Percentiles rank a stretch among this genome's conserved stretches.
Evolutionary conservation across 2,888 invertebrate species (phyloP).

Genomic region (Copidosoma aretas): DNA sequence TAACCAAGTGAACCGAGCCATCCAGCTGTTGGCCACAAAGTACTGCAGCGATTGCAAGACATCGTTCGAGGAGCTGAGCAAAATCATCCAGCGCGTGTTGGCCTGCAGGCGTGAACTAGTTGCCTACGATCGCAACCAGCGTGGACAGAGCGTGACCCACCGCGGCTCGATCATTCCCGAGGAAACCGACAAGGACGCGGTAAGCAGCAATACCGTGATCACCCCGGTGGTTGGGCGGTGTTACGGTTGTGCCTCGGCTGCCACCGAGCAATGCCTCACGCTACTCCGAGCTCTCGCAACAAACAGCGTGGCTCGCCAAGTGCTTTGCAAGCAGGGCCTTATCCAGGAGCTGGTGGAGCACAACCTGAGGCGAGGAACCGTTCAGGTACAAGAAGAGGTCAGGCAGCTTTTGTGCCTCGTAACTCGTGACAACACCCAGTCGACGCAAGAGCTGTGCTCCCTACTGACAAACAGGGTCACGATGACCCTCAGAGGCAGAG

Average conservation of each 20-base stretch:
- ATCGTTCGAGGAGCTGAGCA: slow-evolving; percentile 93
- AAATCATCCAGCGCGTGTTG: slow-evolving; percentile 87
- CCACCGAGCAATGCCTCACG: slow-evolving; percentile 93
- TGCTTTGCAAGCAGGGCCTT: slow-evolving; percentile 82
- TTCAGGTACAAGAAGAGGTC: slow-evolving; percentile 87
- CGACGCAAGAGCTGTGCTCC: slow-evolving; percentile 83
- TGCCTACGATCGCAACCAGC: slow-evolving; percentile 86
- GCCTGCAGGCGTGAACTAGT: slow-evolving; percentile 91
- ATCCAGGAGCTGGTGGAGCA: slow-evolving; percentile 89
- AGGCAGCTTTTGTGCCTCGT: slow-evolving; percentile 86
- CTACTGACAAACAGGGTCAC: slow-evolving; percentile 84
- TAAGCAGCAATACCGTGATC: slow-evolving; percentile 10
- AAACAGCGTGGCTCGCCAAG: slow-evolving; percentile 75
- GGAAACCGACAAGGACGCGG: slow-evolving; percentile 22
- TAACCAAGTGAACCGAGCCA: slow-evolving; percentile 85
- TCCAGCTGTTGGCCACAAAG: slow-evolving; percentile 91
- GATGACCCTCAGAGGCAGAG: slow-evolving; percentile 78
- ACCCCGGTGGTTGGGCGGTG: slow-evolving; percentile 70
- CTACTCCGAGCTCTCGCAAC: slow-evolving; percentile 87
- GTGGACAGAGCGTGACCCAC: slow-evolving; percentile 63
- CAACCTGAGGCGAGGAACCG: slow-evolving; percentile 85
- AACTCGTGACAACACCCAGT: slow-evolving; percentile 83
- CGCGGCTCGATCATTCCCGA: neutral
- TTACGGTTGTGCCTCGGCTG: slow-evolving; percentile 88
- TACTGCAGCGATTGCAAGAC: slow-evolving; percentile 95